Conservation (phyloP, 2,113 vertebrate genomes). For the Artemisiospiza belli region DNA sequence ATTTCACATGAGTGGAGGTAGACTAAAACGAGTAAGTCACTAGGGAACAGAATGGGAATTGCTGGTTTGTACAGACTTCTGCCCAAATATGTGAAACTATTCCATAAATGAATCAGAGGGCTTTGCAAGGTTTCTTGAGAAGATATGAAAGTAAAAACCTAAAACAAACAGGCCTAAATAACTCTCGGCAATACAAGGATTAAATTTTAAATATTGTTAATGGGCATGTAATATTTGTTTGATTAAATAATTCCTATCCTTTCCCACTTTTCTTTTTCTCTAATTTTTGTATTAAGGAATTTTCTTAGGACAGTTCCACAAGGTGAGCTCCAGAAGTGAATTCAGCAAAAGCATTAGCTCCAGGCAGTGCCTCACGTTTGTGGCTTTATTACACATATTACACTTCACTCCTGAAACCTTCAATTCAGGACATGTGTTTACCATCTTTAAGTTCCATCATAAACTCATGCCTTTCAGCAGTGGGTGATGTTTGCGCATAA, state of each 20-base stretch:
- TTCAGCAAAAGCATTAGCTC: neutral
- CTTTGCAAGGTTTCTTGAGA: neutral
- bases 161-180: neutral
- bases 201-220: neutral
- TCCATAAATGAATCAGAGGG: neutral
- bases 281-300: neutral
- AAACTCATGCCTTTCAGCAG: neutral
- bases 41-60: neutral
- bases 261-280: neutral
- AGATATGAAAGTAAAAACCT: neutral
- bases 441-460: constrained; percentile 32
- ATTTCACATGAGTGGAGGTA: neutral
- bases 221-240: neutral
- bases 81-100: neutral
- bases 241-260: neutral
- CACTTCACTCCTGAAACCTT: neutral
- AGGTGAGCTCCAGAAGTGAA: neutral
- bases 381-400: neutral
- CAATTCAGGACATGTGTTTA: neutral
- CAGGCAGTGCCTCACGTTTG: neutral
- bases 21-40: neutral
- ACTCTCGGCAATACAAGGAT: neutral
- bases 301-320: neutral
- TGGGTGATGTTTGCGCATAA: neutral
- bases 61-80: neutral